Evolutionary conservation across 2,888 invertebrate species (phyloP).

Genomic region (Dicycla oo): DNA sequence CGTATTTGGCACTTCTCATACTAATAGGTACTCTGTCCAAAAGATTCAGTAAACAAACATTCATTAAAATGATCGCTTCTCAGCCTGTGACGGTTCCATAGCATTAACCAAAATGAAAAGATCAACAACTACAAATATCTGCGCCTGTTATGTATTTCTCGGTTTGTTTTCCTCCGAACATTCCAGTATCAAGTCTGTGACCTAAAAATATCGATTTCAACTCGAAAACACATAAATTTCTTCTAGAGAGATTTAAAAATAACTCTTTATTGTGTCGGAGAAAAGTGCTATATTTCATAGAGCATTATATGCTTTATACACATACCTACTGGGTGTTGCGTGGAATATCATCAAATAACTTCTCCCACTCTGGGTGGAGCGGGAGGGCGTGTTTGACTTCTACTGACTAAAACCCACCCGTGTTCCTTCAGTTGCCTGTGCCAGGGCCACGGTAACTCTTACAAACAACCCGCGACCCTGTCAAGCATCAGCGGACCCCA

Average conservation of each 20-base stretch:
- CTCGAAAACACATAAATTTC: conserved; percentile 57
- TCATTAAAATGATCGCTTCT: not conserved
- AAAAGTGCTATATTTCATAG: conserved; percentile 27
- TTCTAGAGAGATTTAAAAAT: conserved; percentile 50
- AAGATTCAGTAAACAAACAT: not conserved
- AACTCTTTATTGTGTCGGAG: conserved; percentile 40
- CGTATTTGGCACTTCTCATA: too few relatives aligned
- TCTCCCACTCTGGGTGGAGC: too few relatives aligned
- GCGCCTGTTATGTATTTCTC: conserved; percentile 15
- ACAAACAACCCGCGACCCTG: too few relatives aligned
- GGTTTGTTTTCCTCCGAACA: conserved; percentile 56
- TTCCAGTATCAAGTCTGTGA: conserved; percentile 45
- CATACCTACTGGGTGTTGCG: too few relatives aligned
- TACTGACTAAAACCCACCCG: too few relatives aligned
- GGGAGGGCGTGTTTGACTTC: too few relatives aligned
- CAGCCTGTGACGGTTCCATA: conserved; percentile 9
- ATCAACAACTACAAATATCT: not conserved
- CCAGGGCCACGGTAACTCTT: too few relatives aligned
- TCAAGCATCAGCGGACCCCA: too few relatives aligned
- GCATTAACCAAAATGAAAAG: not conserved
- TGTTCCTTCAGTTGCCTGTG: too few relatives aligned
- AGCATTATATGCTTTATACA: conserved; percentile 5
- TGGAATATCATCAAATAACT: too few relatives aligned
- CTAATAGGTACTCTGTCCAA: not conserved
- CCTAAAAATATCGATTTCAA: conserved; percentile 57